phyloP scores from a whole-genome alignment of 2,113 vertebrate species.

The Eptatretus burgeri region DNA sequence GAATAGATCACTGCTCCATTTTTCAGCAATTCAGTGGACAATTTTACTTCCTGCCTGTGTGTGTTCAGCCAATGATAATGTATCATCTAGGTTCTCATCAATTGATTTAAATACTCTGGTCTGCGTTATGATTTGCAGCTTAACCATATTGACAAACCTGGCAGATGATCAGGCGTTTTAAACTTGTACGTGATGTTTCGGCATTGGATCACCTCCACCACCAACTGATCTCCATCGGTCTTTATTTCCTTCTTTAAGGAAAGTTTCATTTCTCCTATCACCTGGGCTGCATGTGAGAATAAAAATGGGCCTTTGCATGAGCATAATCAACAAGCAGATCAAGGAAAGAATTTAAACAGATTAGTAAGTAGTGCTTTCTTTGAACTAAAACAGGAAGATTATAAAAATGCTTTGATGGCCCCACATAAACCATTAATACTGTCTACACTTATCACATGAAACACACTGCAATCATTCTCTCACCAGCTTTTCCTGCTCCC shows the following conservation, averaged over 20 bases:
- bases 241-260: conserved; percentile 95
- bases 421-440: too few relatives aligned
- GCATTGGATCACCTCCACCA: conserved; percentile 86
- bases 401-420: too few relatives aligned
- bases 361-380: too few relatives aligned
- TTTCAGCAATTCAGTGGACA: background rate
- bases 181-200: conserved; percentile 98
- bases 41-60: background rate
- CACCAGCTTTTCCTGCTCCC: conserved; percentile 4
- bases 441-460: too few relatives aligned
- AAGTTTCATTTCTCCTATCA: conserved; percentile 95
- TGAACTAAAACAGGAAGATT: too few relatives aligned
- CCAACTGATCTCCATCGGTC: conserved; percentile 81
- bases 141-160: conserved; percentile 26
- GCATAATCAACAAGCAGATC: too few relatives aligned
- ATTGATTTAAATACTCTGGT: background rate
- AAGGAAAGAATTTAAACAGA: too few relatives aligned
- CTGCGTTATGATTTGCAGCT: background rate
- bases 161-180: conserved; percentile 91
- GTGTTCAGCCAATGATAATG: background rate
- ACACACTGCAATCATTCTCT: background rate
- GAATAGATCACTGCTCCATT: background rate
- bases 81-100: background rate
- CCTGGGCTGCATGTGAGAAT: conserved; percentile 42
- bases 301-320: too few relatives aligned